Conservation (phyloP, 2,113 vertebrate genomes). For the Egretta garzetta region DNA sequence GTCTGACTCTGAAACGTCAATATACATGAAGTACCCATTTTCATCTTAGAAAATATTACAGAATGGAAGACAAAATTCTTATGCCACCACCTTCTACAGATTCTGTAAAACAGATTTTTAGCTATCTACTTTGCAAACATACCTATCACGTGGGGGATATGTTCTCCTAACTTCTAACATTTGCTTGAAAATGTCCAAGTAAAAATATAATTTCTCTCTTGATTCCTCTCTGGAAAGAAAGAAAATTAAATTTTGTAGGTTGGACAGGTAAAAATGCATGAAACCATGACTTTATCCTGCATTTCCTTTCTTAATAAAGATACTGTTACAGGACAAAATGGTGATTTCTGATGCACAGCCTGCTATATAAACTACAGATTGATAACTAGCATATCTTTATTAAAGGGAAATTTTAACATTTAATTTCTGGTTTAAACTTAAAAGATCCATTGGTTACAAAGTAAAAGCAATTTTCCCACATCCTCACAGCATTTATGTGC, state of each 20-base stretch:
- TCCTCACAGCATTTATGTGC: background rate
- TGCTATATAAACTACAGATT: background rate
- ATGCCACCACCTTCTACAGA: slow-evolving; percentile 43
- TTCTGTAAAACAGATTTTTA: slow-evolving; percentile 63
- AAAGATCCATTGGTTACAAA: background rate
- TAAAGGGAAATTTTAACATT: background rate
- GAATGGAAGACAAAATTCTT: slow-evolving; percentile 61
- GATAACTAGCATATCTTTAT: background rate
- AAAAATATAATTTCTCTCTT: slow-evolving; percentile 33
- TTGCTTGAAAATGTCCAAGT: background rate
- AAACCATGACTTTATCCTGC: slow-evolving; percentile 51
- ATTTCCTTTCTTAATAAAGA: slow-evolving; percentile 39
- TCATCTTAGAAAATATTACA: slow-evolving; percentile 54
- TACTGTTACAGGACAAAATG: slow-evolving; percentile 9
- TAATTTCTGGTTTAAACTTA: background rate
- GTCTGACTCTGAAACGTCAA: slow-evolving; percentile 40
- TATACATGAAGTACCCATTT: slow-evolving; percentile 40
- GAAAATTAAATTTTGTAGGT: background rate
- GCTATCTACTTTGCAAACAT: background rate
- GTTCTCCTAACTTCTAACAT: background rate
- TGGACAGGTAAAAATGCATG: background rate
- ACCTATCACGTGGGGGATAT: background rate
- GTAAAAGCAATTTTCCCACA: background rate
- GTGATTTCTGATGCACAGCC: background rate
- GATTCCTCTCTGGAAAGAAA: slow-evolving; percentile 21